Conservation (phyloP, 92 coral and sea anemone genomes). For the Nematostella vectensis region DNA sequence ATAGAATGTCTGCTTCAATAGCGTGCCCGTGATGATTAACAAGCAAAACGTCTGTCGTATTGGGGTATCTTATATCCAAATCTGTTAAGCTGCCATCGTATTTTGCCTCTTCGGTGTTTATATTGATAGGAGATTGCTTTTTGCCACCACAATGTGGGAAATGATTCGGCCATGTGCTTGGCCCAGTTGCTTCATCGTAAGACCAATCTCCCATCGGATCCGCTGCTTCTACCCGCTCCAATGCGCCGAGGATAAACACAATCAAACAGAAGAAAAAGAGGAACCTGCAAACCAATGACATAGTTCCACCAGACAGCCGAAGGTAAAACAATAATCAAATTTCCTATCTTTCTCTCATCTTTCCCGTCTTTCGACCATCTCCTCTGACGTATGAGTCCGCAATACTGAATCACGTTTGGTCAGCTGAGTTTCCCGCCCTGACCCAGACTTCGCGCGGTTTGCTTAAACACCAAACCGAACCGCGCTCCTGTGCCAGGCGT, state of each 20-base stretch:
- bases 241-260: no score
- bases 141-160: conserved; percentile 53
- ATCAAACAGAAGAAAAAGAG: no score
- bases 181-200: conserved; percentile 25
- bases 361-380: not conserved
- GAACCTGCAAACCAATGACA: no score
- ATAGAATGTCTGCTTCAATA: conserved; percentile 31
- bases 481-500: no score
- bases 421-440: not conserved
- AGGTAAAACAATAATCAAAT: no score
- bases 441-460: not conserved
- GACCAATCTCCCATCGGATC: conserved; percentile 48
- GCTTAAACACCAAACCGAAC: not conserved
- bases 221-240: no score
- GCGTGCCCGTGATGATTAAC: conserved; percentile 78
- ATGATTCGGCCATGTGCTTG: conserved; percentile 59
- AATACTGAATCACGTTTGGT: not conserved
- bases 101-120: conserved; percentile 35
- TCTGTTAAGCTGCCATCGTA: conserved; percentile 41
- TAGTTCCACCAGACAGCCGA: no score
- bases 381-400: not conserved
- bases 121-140: conserved; percentile 74
- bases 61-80: conserved; percentile 30
- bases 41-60: conserved; percentile 30
- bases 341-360: not conserved